phyloP scores from a whole-genome alignment of 2,888 invertebrate genomes.

The Poecilus cupreus region DNA sequence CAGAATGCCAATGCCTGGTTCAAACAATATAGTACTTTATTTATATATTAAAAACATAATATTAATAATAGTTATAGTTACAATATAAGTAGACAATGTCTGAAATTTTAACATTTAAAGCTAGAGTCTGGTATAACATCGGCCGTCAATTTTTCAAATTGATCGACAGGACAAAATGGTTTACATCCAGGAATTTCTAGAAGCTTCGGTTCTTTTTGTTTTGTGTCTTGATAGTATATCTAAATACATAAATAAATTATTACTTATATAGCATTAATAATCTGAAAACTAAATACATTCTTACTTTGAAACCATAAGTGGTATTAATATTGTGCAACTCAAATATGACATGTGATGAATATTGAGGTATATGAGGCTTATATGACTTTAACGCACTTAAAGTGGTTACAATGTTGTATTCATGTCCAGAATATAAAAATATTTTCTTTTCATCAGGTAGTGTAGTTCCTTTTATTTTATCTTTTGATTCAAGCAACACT shows the following conservation, averaged over 20 bases:
- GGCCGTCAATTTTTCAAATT: constrained; percentile 72
- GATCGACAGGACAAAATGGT: constrained; percentile 75
- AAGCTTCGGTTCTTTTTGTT: constrained; percentile 71
- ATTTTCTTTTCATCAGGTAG: constrained; percentile 60
- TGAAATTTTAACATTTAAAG: background rate
- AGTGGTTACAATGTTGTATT: constrained; percentile 60
- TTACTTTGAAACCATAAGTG: constrained; percentile 62
- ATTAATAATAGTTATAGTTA: too few species aligned
- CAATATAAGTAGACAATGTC: too few species aligned
- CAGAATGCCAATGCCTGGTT: too few species aligned
- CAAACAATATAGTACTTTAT: too few species aligned
- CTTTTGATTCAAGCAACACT: constrained; percentile 59
- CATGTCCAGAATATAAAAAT: constrained; percentile 64
- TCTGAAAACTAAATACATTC: background rate
- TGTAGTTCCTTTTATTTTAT: constrained; percentile 57
- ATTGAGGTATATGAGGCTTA: constrained; percentile 58
- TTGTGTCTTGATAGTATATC: constrained; percentile 72
- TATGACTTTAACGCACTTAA: constrained; percentile 58
- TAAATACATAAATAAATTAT: constrained; percentile 25
- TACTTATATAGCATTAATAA: background rate
- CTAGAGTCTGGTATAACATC: constrained; percentile 61
- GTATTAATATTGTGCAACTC: constrained; percentile 62
- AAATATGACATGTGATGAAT: constrained; percentile 61
- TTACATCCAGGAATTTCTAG: constrained; percentile 77
- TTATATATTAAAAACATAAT: too few species aligned